Evolutionary conservation across 2,113 vertebrate genomes (phyloP).

Genomic region (Nematolebias whitei): DNA sequence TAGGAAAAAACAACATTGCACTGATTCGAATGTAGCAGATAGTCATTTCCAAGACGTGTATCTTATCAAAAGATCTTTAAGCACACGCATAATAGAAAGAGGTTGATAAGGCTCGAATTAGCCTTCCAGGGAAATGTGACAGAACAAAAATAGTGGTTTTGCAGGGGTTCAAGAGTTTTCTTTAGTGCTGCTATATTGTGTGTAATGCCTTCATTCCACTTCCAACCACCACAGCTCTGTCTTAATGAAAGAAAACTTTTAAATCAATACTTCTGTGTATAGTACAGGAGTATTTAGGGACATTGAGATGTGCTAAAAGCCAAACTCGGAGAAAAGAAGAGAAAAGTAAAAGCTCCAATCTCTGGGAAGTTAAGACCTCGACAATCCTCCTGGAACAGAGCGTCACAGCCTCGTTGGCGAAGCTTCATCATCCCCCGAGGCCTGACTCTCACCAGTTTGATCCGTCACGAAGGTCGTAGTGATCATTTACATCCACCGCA

Average conservation of each 20-base stretch:
- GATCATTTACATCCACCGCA: not conserved
- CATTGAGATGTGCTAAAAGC: conserved; percentile 7
- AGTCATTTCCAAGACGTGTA: not conserved
- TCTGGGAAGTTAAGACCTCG: conserved; percentile 1
- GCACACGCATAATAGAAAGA: not conserved
- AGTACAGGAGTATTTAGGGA: not conserved
- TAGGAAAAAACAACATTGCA: not conserved
- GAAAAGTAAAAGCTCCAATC: conserved; percentile 8
- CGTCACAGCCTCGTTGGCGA: conserved; percentile 27
- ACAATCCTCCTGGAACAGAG: conserved; percentile 28
- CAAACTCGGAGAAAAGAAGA: conserved; percentile 6
- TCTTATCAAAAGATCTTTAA: not conserved
- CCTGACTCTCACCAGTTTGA: conserved; percentile 1
- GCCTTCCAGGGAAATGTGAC: not conserved
- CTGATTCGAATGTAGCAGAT: not conserved
- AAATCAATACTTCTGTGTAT: not conserved
- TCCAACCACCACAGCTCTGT: too few species aligned
- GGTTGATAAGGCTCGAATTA: not conserved
- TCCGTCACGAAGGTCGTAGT: not conserved
- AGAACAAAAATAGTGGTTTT: not conserved
- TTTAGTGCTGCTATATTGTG: not conserved
- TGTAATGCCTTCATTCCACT: conserved; percentile 10
- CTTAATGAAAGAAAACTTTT: not conserved
- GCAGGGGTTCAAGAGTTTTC: not conserved
- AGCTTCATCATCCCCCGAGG: conserved; percentile 14